A percentile compares a stretch with the other conserved stretches of the same genome.
Evolutionary conservation across 2,113 vertebrate species (phyloP).

Genomic region (Cichladusa arquata): DNA sequence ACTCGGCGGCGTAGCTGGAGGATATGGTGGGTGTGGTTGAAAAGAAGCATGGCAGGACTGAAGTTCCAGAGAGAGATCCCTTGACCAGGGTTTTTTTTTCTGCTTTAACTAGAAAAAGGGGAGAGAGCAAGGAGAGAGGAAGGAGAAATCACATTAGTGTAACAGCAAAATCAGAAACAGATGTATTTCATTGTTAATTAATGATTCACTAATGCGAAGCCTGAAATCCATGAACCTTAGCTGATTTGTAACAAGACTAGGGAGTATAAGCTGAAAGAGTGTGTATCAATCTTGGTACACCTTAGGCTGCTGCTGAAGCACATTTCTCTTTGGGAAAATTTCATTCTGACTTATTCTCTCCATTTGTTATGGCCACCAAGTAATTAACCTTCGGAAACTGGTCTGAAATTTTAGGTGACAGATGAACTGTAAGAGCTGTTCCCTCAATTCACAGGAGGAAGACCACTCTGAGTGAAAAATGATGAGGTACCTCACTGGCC

Average conservation of each 20-base stretch:
- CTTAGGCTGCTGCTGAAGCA: background rate
- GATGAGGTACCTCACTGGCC: background rate
- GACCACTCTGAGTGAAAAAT: background rate
- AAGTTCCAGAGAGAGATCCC: slow-evolving; percentile 87
- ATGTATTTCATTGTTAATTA: background rate
- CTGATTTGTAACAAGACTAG: background rate
- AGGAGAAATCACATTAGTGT: background rate
- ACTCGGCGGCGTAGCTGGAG: slow-evolving; percentile 76
- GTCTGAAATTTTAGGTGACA: background rate
- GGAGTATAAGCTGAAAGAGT: background rate
- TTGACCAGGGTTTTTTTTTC: slow-evolving; percentile 77
- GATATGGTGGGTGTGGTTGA: slow-evolving; percentile 84
- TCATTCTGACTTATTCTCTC: background rate
- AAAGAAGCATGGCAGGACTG: slow-evolving; percentile 89
- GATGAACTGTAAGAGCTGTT: background rate
- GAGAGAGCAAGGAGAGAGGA: background rate
- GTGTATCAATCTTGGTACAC: background rate
- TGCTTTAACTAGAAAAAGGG: slow-evolving; percentile 58
- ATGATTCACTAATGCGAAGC: background rate
- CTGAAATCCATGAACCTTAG: background rate
- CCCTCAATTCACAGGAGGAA: background rate
- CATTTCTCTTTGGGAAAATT: background rate
- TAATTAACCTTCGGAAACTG: background rate
- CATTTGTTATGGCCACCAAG: background rate
- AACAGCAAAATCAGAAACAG: background rate